A percentile compares a stretch with the other conserved stretches of the same genome.
phyloP scores from a whole-genome alignment of 2,888 invertebrate genomes.

The Callimorpha dominula region DNA sequence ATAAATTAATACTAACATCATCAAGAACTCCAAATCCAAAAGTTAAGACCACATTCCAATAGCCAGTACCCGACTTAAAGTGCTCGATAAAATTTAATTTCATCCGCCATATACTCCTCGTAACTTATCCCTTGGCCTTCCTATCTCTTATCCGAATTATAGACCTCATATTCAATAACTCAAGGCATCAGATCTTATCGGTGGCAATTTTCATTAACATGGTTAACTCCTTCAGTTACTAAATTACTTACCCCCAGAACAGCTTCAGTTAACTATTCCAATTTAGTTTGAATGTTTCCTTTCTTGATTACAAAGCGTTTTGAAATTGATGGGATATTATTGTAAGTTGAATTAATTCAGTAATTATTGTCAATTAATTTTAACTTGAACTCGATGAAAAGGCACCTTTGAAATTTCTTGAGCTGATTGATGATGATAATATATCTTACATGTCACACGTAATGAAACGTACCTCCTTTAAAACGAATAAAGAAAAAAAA shows the following conservation, averaged over 20 bases:
- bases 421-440: slow-evolving; percentile 1
- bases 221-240: slow-evolving; percentile 59
- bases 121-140: slow-evolving; percentile 42
- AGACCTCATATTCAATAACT: slow-evolving; percentile 56
- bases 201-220: slow-evolving; percentile 65
- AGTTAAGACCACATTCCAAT: slow-evolving; percentile 29
- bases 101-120: slow-evolving; percentile 36
- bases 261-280: slow-evolving; percentile 66
- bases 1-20: background rate
- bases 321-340: slow-evolving; percentile 57
- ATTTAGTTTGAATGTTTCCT: slow-evolving; percentile 67
- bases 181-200: slow-evolving; percentile 59
- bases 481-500: background rate
- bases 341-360: slow-evolving; percentile 47
- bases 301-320: slow-evolving; percentile 61
- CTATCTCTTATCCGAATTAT: slow-evolving; percentile 43
- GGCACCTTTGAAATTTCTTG: slow-evolving; percentile 1
- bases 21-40: slow-evolving; percentile 3
- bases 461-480: background rate
- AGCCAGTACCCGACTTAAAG: slow-evolving; percentile 23
- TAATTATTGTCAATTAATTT: slow-evolving; percentile 32
- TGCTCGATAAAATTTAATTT: slow-evolving; percentile 41
- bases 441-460: background rate
- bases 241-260: slow-evolving; percentile 57
- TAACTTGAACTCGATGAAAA: background rate